phyloP scores from a whole-genome alignment of 2,888 invertebrate species.

The Gymnocheta viridis region DNA sequence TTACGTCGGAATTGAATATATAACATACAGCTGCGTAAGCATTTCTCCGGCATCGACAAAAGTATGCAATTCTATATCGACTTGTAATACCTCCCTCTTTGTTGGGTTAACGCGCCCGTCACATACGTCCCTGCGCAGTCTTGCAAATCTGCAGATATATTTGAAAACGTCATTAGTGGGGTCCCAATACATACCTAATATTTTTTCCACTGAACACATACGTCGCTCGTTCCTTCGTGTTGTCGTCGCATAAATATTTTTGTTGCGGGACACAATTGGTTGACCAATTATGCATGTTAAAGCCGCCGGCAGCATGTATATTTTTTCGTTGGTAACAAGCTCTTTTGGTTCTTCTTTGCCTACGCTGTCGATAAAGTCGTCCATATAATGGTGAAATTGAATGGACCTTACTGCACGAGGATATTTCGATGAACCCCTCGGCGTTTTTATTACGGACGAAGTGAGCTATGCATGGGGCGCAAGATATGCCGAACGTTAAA shows the following conservation, averaged over 20 bases:
- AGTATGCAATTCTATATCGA: not conserved
- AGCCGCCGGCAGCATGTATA: not conserved
- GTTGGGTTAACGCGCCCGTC: not conserved
- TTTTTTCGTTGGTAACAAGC: too few species aligned
- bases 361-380: slow-evolving; percentile 40
- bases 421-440: not conserved
- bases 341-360: not conserved
- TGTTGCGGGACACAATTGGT: not conserved
- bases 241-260: not conserved
- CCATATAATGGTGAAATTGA: slow-evolving; percentile 7
- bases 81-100: not conserved
- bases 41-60: not conserved
- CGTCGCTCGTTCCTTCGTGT: not conserved
- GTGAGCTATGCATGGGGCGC: slow-evolving; percentile 64
- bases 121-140: not conserved
- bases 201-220: not conserved
- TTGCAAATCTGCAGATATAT: not conserved
- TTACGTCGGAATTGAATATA: not conserved
- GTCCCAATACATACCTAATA: slow-evolving; percentile 1
- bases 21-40: not conserved
- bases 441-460: slow-evolving; percentile 42
- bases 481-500: slow-evolving; percentile 54
- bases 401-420: not conserved
- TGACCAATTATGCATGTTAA: not conserved
- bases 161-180: not conserved